Evolutionary conservation across 2,797 vertebrate genomes (phyloP), one percentile per base, ranked within the genome.

Genomic region (Vireo griseus): DNA sequence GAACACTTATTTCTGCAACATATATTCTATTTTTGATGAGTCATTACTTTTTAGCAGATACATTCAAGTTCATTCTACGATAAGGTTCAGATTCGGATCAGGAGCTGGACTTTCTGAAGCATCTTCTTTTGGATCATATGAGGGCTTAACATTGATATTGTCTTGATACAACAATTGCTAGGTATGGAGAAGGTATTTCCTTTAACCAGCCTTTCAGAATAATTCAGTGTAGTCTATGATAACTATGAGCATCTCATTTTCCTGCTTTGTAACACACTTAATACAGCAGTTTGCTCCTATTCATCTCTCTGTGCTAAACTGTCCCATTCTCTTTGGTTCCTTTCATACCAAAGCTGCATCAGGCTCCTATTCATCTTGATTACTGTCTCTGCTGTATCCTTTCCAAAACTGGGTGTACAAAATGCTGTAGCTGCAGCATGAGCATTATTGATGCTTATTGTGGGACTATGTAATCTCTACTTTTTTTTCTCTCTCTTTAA

Each of bases 311-410:
- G 66, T 79, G 45, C 42, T 92, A n/a, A 94, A 89, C 63, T 47
- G 25, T 71, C 52, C 74, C 54, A 61, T 88, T 86, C 85, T 92
- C 85, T 76, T 91, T 65, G 42, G 45, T 52, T 91, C 20, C 35
- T 86, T 86, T 94, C 72, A 88, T 62, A 85, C 20, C 3, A 11
- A 82, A 93, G 63, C 42, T 6, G 14, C 75, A 92, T 85, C 57
- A 89, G 65, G 28, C 63, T 94, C 39, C 51, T 90, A 80, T 93
- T 93, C 63, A 74, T 93, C 78, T 92, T 93, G 52, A 72, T 94
- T 94, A 74, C 71, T 89, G 77, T 35, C 51, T 87, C 55, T 91
- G 52, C 67, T 18, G 0, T 48, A 84, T 51, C 42, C 57, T 83
- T 89, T 91, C 54, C 37, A 63, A 88, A 86, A 50, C 68, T 78